Evolutionary conservation across 2,888 invertebrate species (phyloP).

Genomic region (Idaea biselata): DNA sequence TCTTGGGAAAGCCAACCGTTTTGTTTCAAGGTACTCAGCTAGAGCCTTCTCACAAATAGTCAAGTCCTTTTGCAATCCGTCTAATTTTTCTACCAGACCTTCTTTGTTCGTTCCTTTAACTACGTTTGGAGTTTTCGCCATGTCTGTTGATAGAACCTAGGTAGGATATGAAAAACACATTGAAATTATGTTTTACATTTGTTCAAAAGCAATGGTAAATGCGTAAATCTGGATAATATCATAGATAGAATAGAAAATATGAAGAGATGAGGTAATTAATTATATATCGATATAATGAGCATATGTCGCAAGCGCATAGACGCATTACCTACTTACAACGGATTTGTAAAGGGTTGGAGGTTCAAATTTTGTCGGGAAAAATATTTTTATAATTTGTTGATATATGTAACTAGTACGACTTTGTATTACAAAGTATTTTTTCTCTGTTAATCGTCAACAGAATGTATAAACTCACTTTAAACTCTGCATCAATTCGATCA

Average conservation of each 20-base stretch:
- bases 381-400: too few species aligned
- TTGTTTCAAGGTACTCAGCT: slow-evolving; percentile 98
- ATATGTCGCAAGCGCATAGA: too few species aligned
- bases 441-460: neutral
- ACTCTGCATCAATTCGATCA: slow-evolving; percentile 93
- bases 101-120: slow-evolving; percentile 93
- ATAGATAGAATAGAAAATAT: too few species aligned
- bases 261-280: too few species aligned
- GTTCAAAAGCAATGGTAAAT: too few species aligned
- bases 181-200: neutral
- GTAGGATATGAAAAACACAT: slow-evolving; percentile 23
- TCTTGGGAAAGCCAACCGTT: slow-evolving; percentile 95
- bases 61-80: slow-evolving; percentile 90
- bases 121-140: slow-evolving; percentile 92
- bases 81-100: slow-evolving; percentile 89
- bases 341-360: too few species aligned
- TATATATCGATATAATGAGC: too few species aligned
- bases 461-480: slow-evolving; percentile 82
- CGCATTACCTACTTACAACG: too few species aligned
- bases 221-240: too few species aligned
- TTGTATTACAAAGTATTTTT: neutral
- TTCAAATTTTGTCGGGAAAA: too few species aligned
- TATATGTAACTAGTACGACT: neutral
- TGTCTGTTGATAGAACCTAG: slow-evolving; percentile 85
- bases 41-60: slow-evolving; percentile 97